These are phyloP conservation scores for Stigmatopora argus DNA, from an alignment of 2,113 vertebrate species.

Conservation along the genomic window DNA sequence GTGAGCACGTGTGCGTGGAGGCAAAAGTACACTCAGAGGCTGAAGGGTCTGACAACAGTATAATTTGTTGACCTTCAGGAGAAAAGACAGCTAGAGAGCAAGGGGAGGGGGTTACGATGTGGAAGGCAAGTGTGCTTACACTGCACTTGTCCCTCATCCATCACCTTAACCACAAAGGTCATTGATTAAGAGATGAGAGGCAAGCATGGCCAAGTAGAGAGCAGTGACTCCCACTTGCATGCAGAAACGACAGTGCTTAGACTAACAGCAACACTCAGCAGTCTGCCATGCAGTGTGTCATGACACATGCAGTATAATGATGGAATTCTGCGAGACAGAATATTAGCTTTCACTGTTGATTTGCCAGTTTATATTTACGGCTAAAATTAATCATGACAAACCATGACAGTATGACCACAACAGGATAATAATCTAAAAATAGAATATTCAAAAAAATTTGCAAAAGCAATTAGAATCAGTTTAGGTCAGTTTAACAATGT, in stretches of 20 bases:
- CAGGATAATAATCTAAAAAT: background rate
- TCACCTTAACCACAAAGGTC: conserved; percentile 66
- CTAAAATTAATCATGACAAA: background rate
- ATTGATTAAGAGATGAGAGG: conserved; percentile 55
- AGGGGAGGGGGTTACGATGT: conserved; percentile 19
- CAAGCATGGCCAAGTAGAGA: conserved; percentile 26
- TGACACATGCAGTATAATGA: background rate
- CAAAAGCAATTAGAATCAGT: no score
- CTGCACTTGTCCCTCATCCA: conserved; percentile 60
- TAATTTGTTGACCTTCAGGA: conserved; percentile 55
- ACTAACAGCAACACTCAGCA: conserved; percentile 25
- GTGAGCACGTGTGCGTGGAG: background rate
- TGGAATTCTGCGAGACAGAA: conserved; percentile 13
- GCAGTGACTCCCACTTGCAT: conserved; percentile 36
- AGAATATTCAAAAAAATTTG: no score
- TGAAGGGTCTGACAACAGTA: conserved; percentile 20
- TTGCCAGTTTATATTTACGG: background rate
- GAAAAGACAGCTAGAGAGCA: conserved; percentile 19
- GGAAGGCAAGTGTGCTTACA: conserved; percentile 50
- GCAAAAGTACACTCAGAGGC: background rate
- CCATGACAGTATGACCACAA: background rate
- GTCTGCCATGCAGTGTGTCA: conserved; percentile 8
- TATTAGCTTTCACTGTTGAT: conserved; percentile 4
- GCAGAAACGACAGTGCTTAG: conserved; percentile 44
- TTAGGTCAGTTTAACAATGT: no score